Evolutionary conservation across 2,888 invertebrate genomes (phyloP), one percentile per base, ranked within the genome.

Genomic region (Gnatocerus cornutus): DNA sequence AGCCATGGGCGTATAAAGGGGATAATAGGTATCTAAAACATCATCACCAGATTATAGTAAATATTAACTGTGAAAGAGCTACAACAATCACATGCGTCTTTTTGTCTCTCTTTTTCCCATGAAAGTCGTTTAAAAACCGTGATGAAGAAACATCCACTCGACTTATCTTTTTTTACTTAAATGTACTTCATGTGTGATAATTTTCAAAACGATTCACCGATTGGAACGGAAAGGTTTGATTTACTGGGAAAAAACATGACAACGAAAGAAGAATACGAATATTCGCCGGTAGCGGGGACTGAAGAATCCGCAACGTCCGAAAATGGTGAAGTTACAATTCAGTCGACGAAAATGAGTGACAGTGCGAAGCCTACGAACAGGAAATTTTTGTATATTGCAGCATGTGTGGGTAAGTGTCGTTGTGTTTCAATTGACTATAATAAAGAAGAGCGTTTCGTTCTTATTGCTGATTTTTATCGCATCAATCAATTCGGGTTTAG

Each of bases 201-300:
- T 1, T 21, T n/a, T 29, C 48, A 27, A 27, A 29, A 10, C 29
- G 48, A 3, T 50, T 50, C 10, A 10, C 9, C 29, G n/a, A 4
- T 14, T 16, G 13, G 53, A 33, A 33, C 14, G 33, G 7, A 4
- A 33, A 53, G 33, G 53, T 37, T 37, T 37, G 3, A 30, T 9
- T 21, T 16, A 7, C n/a, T 4, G 3, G n/a, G 27, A 21, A 59
- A 56, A 65, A n/a, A n/a, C n/a, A 69, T 69, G 69, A 41, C 59
- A 4, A 71, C 56, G 10, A 71, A 68, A 43, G 61, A 69, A 46
- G 71, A 64, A 39, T 73, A 73, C 68, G 71, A 71, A 59, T 77
- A 77, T 58, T 66, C 70, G 16, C 63, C 68, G 56, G 76, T 75
- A 63, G 73, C 75, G 71, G 71, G 72, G 71, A 68, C 65, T 1